Evolutionary conservation across 2,113 vertebrate genomes (phyloP), one percentile per base, ranked within the genome.

Genomic region (Pyxicephalus adspersus): DNA sequence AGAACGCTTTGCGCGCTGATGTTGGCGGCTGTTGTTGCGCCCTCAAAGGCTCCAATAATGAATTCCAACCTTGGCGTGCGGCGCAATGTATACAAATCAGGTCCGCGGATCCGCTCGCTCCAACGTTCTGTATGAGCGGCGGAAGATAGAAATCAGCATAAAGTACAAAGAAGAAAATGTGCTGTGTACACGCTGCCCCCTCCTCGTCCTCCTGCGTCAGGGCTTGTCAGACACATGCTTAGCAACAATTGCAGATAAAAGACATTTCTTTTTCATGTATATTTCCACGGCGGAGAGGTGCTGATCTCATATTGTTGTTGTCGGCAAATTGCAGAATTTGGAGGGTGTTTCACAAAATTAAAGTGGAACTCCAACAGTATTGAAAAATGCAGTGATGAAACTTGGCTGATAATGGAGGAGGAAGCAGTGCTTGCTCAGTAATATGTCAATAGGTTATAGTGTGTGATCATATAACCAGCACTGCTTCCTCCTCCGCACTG

Each of bases 41-140:
- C 58, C n/a, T 57, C 52, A 58, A 31, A 29, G 52, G 17, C 26
- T 57, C 16, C 26, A 23, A 73, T 31, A 31, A 73, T 73, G 28
- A 18, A 73, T 58, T 57, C 19, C 57, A 31, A n/a, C 4, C 29
- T 73, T 28, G 11, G 5, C 26, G 31, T 72, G 45, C 70, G 1
- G 17, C 23, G 19, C 52, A 5, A 31, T 73, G 70, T 57, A 34
- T 31, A 22, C 70, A 52, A 57, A 73, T 73, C 70, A 73, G 13
- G 26, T 3, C 4, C 17, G 17, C 19, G 45, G 52, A 11, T 20
- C 2, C 68, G n/a, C 17, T n/a, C 50, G 29, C n/a, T n/a, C 5
- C 3, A 55, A 22, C 23, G 31, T 57, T 55, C 28, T 71, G n/a
- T 50, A 38, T 70, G 20, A 72, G 8, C 55, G 26, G 29, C 70